A percentile compares a stretch with the other conserved stretches of the same genome.
Evolutionary conservation across 2,888 invertebrate genomes (phyloP).

Genomic region (Tyria jacobaeae): DNA sequence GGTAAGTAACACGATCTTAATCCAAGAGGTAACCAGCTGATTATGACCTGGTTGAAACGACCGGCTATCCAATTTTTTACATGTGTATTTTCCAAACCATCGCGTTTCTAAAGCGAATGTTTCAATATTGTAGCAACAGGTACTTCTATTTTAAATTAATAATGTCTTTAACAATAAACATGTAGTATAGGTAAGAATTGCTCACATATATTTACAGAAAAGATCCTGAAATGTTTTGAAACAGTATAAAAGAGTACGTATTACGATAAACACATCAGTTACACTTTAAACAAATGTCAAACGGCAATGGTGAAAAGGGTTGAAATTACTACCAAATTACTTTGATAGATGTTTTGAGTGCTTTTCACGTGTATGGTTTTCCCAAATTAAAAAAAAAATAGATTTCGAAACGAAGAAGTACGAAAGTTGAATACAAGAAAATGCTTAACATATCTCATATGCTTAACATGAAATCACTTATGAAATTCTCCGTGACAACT

Average conservation of each 20-base stretch:
- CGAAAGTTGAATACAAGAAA: too few relatives aligned
- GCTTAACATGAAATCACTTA: too few relatives aligned
- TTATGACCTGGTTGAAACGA: neutral
- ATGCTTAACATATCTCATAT: too few relatives aligned
- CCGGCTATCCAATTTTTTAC: neutral
- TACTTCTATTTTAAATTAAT: neutral
- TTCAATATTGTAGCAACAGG: neutral
- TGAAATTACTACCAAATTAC: constrained; percentile 9
- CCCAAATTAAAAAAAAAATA: neutral
- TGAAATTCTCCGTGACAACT: too few relatives aligned
- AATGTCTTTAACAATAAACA: neutral
- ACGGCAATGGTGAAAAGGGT: constrained; percentile 12
- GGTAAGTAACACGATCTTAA: too few relatives aligned
- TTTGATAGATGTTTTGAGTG: neutral
- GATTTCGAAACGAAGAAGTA: too few relatives aligned
- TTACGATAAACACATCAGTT: constrained; percentile 36
- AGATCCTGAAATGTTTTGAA: constrained; percentile 42
- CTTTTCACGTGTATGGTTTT: neutral
- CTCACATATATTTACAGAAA: constrained; percentile 40
- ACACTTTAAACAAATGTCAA: constrained; percentile 27
- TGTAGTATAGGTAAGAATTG: constrained; percentile 21
- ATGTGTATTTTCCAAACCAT: neutral
- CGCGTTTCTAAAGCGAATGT: neutral
- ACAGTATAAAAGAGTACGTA: constrained; percentile 45
- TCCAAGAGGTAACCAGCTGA: too few relatives aligned